Conservation (phyloP, 2,797 vertebrate species). For the Lindbergichthys nudifrons region DNA sequence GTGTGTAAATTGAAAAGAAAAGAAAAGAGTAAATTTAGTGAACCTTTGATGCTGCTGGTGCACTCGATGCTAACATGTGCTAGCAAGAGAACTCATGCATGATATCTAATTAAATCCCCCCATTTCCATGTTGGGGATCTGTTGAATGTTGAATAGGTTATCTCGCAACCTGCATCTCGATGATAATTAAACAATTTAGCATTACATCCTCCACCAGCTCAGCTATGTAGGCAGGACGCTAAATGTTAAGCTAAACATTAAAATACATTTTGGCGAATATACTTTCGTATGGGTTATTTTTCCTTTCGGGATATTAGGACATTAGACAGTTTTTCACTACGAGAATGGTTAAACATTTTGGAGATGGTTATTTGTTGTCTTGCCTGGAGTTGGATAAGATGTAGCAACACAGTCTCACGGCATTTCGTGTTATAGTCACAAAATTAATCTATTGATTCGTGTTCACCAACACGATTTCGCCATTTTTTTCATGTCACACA, state of each 20-base stretch:
- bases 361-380: neutral
- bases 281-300: neutral
- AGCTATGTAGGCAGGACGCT: neutral
- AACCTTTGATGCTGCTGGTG: slow-evolving; percentile 14
- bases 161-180: too few relatives aligned
- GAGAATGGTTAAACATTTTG: neutral
- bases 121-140: neutral
- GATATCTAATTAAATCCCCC: slow-evolving; percentile 13
- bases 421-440: too few relatives aligned
- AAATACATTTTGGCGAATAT: neutral
- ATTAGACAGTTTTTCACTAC: neutral
- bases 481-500: too few relatives aligned
- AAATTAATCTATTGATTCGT: too few relatives aligned
- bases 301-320: neutral
- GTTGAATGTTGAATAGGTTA: slow-evolving; percentile 13
- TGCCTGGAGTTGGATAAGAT: neutral
- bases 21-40: slow-evolving; percentile 34
- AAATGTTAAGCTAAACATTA: slow-evolving; percentile 1
- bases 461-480: too few relatives aligned
- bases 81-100: neutral
- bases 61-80: slow-evolving; percentile 13
- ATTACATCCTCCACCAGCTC: slow-evolving; percentile 6
- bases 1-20: too few relatives aligned
- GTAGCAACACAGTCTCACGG: too few relatives aligned
- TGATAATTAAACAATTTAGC: slow-evolving; percentile 9